Evolutionary conservation across 2,797 vertebrate genomes (phyloP).

Genomic region (Cyclopterus lumpus): DNA sequence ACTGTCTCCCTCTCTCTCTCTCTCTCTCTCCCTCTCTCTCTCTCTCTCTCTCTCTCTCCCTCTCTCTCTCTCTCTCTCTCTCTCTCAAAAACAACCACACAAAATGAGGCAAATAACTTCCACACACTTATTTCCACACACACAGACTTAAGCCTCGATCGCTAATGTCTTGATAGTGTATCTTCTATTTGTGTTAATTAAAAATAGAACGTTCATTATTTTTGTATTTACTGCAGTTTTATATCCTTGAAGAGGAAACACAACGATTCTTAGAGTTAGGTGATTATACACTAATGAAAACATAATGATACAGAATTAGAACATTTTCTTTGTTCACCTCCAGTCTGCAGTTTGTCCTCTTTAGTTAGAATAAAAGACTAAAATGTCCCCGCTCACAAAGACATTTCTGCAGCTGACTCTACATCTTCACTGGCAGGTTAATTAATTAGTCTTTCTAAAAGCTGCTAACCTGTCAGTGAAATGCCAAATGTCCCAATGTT

Average conservation of each 20-base stretch:
- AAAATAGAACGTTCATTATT: not conserved
- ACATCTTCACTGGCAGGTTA: conserved; percentile 27
- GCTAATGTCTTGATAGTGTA: too few species aligned
- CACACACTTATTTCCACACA: not conserved
- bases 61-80: not conserved
- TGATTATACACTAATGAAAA: not conserved
- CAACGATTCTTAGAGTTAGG: not conserved
- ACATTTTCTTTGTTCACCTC: not conserved
- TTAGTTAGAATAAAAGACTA: not conserved
- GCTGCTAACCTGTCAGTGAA: conserved; percentile 30
- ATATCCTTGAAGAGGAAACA: not conserved
- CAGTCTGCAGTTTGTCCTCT: not conserved
- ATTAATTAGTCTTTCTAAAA: conserved; percentile 29
- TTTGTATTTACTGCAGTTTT: not conserved
- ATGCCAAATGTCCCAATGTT: conserved; percentile 43
- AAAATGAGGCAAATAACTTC: too few species aligned
- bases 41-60: not conserved
- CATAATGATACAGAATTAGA: not conserved
- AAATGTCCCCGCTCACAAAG: not conserved
- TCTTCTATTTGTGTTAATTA: too few species aligned
- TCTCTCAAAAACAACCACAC: too few species aligned
- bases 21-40: too few species aligned
- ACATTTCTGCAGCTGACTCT: conserved; percentile 25
- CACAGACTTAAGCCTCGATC: not conserved
- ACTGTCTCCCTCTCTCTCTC: not conserved